These are phyloP conservation scores for Syrphus vitripennis DNA, from an alignment of 2,888 invertebrate species.

Conservation along the genomic window DNA sequence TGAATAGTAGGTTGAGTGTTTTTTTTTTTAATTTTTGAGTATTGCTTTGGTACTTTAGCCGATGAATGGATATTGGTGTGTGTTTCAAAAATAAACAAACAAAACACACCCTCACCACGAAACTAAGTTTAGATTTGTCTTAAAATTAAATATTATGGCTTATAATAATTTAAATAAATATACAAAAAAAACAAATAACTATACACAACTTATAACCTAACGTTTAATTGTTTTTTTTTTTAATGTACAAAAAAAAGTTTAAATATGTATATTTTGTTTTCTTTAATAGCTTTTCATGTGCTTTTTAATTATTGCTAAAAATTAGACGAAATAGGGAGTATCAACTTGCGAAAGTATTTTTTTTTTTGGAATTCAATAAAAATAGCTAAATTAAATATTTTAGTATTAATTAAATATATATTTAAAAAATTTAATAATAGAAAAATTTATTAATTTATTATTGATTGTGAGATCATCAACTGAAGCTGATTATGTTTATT, in stretches of 20 bases:
- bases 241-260: conserved; percentile 38
- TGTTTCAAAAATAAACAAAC: not conserved
- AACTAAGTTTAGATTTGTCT: conserved; percentile 60
- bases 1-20: conserved; percentile 73
- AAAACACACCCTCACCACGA: conserved; percentile 34
- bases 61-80: conserved; percentile 74
- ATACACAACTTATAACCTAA: conserved; percentile 45
- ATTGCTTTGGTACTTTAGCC: conserved; percentile 82
- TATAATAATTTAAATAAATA: not conserved
- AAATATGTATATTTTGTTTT: conserved; percentile 12
- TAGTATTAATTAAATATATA: not conserved
- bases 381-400: conserved; percentile 17
- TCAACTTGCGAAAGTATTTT: conserved; percentile 47
- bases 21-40: conserved; percentile 76
- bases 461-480: conserved; percentile 73
- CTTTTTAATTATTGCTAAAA: conserved; percentile 54
- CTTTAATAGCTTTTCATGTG: conserved; percentile 41
- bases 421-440: conserved; percentile 33
- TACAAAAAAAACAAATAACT: not conserved
- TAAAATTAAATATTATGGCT: conserved; percentile 46
- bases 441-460: conserved; percentile 29
- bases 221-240: conserved; percentile 16
- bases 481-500: conserved; percentile 72
- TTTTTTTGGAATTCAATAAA: not conserved
- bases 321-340: conserved; percentile 70